Conservation (phyloP, 2,888 invertebrate species). For the Tipula helvola region DNA sequence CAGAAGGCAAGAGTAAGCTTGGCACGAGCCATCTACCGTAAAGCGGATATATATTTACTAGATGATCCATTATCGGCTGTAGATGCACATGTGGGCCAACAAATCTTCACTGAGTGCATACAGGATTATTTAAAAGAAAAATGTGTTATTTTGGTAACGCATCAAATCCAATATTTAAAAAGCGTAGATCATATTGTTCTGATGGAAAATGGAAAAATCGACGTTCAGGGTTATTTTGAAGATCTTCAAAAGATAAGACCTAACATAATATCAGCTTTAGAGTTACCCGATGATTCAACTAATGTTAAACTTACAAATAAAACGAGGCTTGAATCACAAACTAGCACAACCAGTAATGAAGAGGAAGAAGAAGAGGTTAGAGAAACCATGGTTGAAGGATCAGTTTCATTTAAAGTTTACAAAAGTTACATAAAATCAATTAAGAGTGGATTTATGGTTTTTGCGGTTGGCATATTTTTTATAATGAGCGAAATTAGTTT, state of each 20-base stretch:
- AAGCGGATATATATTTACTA: slow-evolving; percentile 60
- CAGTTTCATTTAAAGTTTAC: slow-evolving; percentile 46
- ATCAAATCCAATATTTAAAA: slow-evolving; percentile 50
- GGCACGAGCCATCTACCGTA: slow-evolving; percentile 60
- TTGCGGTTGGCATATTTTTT: slow-evolving; percentile 40
- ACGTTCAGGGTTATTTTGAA: slow-evolving; percentile 31
- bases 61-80: slow-evolving; percentile 72
- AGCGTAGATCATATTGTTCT: slow-evolving; percentile 42
- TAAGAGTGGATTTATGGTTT: slow-evolving; percentile 40
- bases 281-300: slow-evolving; percentile 22
- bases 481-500: slow-evolving; percentile 40
- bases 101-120: slow-evolving; percentile 62
- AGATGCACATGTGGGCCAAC: slow-evolving; percentile 62
- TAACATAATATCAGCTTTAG: slow-evolving; percentile 31
- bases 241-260: slow-evolving; percentile 43
- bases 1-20: slow-evolving; percentile 65
- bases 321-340: neutral
- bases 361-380: slow-evolving; percentile 35
- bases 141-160: slow-evolving; percentile 58
- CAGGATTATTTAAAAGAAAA: slow-evolving; percentile 45
- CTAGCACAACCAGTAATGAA: slow-evolving; percentile 22
- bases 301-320: neutral
- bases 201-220: slow-evolving; percentile 36
- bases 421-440: slow-evolving; percentile 42
- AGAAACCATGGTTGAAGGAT: slow-evolving; percentile 48